phyloP scores from a whole-genome alignment of 2,113 vertebrate species.

The Piaya cayana region DNA sequence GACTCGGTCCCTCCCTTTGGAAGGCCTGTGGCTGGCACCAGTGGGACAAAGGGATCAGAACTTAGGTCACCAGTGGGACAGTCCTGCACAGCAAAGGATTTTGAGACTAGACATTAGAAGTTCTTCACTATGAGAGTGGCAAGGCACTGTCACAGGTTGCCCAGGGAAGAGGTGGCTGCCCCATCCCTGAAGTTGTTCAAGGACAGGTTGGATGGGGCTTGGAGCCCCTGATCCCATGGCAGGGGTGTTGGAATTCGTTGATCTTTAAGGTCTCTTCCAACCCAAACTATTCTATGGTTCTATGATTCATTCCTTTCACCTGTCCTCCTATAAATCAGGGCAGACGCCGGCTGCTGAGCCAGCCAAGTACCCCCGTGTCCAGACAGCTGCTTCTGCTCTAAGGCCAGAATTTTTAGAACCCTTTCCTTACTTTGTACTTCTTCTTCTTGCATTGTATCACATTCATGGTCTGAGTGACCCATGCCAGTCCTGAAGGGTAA shows the following conservation, averaged over 20 bases:
- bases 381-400: background rate
- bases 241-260: too few species aligned
- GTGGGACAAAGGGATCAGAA: background rate
- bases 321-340: background rate
- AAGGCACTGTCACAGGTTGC: too few species aligned
- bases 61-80: too few species aligned
- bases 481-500: background rate
- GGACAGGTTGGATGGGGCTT: too few species aligned
- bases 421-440: background rate
- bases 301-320: background rate
- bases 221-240: too few species aligned
- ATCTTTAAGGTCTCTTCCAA: too few species aligned
- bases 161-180: too few species aligned
- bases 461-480: rapidly evolving
- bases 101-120: too few species aligned
- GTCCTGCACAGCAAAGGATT: background rate
- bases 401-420: background rate
- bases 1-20: too few species aligned
- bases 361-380: background rate
- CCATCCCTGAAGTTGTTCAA: too few species aligned
- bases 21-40: background rate
- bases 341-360: background rate
- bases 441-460: background rate
- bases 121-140: too few species aligned
- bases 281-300: too few species aligned